Evolutionary conservation across 2,888 invertebrate genomes (phyloP), one percentile per base, ranked within the genome.

Genomic region (Tachina fera): DNA sequence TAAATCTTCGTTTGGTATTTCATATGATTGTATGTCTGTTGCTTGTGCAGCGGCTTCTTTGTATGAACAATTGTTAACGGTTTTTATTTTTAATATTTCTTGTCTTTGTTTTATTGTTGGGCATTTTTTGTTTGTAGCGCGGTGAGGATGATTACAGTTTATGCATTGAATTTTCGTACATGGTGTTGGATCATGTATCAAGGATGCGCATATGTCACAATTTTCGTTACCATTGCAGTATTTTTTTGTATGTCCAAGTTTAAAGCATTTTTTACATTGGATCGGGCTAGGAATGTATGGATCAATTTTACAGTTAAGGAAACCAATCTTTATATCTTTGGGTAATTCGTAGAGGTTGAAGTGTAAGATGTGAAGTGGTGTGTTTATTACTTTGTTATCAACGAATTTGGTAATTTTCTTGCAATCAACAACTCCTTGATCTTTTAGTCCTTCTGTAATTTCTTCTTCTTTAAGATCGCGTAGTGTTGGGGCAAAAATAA

Each of bases 241-340:
- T 60, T 84, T 80, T 53, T 61, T 41, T 39, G 72, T 84, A 9
- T 80, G 80, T 1, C 84, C 84, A 4, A 76, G 43, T 67, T 76
- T 71, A 2, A 70, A 71, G n/a, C 78, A 83, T n/a, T 71, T 58
- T 47, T 79, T 83, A 43, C 78, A 83, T 39, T 71, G 76, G 19
- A 81, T 77, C 4, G 85, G 85, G 19, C 13, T 49, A 1, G 85
- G 85, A 51, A 85, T 77, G 41, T 70, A 81, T n/a, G 81, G 61
- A 47, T 75, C 51, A 13, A 85, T 45, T 22, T 74, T 72, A 10
- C 68, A 75, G 9, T 68, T 58, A 4, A 58, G 31, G 10, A 71
- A 71, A 5, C 47, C 47, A 14, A 71, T 71, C 47, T 45, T 58
- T 11, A 70, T 70, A 56, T 70, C 70, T 13, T 41, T 41, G 1